Evolutionary conservation across 2,888 invertebrate genomes (phyloP).

Genomic region (Caenorhabditis angaria): DNA sequence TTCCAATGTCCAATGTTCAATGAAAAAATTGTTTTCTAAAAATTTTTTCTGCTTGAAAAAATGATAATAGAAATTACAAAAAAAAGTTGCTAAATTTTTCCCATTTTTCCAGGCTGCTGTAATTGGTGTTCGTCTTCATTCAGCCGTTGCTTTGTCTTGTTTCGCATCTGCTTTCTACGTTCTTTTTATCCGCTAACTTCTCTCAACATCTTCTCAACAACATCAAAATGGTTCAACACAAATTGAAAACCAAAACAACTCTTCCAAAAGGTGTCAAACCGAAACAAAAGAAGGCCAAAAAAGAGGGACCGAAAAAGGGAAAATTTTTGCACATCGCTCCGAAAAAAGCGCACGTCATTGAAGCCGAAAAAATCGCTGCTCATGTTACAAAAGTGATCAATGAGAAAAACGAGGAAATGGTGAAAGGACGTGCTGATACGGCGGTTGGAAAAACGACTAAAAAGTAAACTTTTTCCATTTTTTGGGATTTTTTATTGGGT

Average conservation of each 20-base stretch:
- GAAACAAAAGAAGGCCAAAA: slow-evolving; percentile 55
- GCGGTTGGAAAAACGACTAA: slow-evolving; percentile 45
- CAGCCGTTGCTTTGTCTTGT: slow-evolving; percentile 73
- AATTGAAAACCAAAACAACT: no score
- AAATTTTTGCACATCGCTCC: slow-evolving; percentile 59
- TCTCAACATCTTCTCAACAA: no score
- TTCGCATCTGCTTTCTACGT: slow-evolving; percentile 73
- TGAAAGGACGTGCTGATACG: slow-evolving; percentile 59
- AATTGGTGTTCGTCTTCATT: slow-evolving; percentile 74
- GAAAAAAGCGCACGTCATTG: slow-evolving; percentile 58
- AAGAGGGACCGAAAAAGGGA: slow-evolving; percentile 47
- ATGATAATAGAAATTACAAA: no score
- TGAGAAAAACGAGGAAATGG: slow-evolving; percentile 69
- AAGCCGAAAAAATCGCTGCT: slow-evolving; percentile 53
- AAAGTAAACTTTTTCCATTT: neutral
- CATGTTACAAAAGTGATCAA: slow-evolving; percentile 68
- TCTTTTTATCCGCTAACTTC: slow-evolving; percentile 70
- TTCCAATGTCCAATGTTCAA: no score
- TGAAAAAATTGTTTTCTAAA: no score
- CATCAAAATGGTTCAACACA: no score
- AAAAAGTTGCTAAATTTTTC: neutral
- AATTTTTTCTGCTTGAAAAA: slow-evolving; percentile 7
- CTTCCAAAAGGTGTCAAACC: slow-evolving; percentile 63
- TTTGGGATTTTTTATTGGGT: slow-evolving; percentile 1
- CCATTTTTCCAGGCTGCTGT: slow-evolving; percentile 65